Conservation (phyloP, 2,888 invertebrate genomes). For the Mongoloraphidia duomilia region DNA sequence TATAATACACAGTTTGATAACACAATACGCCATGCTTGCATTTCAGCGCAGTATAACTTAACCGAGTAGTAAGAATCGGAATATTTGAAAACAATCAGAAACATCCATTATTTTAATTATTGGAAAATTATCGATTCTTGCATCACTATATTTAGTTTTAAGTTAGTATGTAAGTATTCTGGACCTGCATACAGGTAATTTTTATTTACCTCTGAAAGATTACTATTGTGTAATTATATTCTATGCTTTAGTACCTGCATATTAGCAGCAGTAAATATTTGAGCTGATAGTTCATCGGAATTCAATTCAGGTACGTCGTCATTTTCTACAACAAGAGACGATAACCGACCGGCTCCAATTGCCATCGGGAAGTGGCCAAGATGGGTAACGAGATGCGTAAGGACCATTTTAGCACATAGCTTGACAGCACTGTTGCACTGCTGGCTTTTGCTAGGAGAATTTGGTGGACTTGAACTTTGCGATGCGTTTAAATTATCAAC, state of each 20-base stretch:
- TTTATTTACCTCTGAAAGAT: background rate
- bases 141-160: too few relatives aligned
- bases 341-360: conserved; percentile 73
- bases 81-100: too few relatives aligned
- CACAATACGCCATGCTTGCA: too few relatives aligned
- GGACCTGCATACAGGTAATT: conserved; percentile 1
- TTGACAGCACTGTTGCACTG: conserved; percentile 41
- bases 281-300: conserved; percentile 61
- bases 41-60: too few relatives aligned
- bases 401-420: conserved; percentile 39
- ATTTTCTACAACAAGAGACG: conserved; percentile 81
- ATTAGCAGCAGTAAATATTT: conserved; percentile 73
- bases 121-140: too few relatives aligned
- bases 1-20: too few relatives aligned
- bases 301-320: conserved; percentile 69
- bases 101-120: too few relatives aligned
- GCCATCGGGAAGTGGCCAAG: conserved; percentile 91
- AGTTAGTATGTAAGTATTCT: too few relatives aligned
- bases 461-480: conserved; percentile 24
- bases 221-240: too few relatives aligned
- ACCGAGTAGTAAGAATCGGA: too few relatives aligned
- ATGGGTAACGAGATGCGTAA: conserved; percentile 81
- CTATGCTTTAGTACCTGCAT: conserved; percentile 38
- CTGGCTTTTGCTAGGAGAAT: conserved; percentile 33
- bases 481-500: conserved; percentile 47